Percentiles rank a stretch among this genome's conserved stretches.
Conservation (phyloP, 2,888 invertebrate species). For the Acanthoscelides obtectus region DNA sequence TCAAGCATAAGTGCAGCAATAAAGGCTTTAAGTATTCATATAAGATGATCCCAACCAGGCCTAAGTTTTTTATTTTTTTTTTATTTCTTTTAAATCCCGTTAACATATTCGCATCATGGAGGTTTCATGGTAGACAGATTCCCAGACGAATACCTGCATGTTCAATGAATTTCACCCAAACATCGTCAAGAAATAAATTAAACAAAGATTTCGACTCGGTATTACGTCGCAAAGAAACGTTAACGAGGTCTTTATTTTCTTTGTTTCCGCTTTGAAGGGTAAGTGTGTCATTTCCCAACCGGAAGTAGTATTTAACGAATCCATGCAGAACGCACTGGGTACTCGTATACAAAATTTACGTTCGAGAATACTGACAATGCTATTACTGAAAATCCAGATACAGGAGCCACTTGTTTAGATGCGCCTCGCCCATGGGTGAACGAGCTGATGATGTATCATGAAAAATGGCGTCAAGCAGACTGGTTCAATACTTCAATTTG, state of each 20-base stretch:
- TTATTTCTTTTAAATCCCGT: no score
- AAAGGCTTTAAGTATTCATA: no score
- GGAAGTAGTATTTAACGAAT: background rate
- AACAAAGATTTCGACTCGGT: background rate
- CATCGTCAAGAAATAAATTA: background rate
- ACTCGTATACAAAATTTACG: background rate
- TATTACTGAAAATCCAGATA: background rate
- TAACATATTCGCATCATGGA: no score
- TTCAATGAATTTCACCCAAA: no score
- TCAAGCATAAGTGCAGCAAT: no score
- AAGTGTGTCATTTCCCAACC: background rate
- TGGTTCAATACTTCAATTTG: no score
- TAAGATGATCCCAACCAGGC: no score
- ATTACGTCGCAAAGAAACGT: background rate
- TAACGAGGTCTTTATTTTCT: background rate
- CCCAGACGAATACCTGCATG: no score
- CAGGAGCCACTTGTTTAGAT: background rate
- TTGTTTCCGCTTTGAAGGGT: background rate
- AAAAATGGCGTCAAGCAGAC: no score
- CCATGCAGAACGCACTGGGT: background rate
- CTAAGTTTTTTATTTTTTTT: no score
- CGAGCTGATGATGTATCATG: no score
- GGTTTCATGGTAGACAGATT: no score
- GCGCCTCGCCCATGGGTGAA: background rate
- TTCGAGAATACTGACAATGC: background rate